Evolutionary conservation across 30 jellyfish, hydroid and myxozoan genomes (phyloP), one percentile per base, ranked within the genome.

Genomic region (Hydractinia echinata): DNA sequence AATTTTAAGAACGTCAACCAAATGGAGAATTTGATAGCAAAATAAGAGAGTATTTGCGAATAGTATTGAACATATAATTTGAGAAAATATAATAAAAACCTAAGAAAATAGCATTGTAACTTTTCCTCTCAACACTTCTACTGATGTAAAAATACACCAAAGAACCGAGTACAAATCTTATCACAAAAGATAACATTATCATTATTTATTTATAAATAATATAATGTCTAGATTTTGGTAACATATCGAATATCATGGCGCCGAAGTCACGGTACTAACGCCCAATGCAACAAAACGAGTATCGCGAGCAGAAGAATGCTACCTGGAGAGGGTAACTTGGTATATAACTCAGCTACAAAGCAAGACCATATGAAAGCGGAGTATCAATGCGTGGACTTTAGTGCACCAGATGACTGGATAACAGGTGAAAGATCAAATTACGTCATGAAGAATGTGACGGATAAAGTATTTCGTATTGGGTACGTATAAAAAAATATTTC

Each of bases 241-340:
- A 64, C 74, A 13, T 64, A 64, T 64, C 74, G 74, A 7, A 64
- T 64, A 7, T 64, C 74, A 7, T 64, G 74, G 74, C 19, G 74
- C 5, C 74, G 74, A 64, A 64, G 74, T 64, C 39, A 44, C 39
- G 74, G 74, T 1, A n/a, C 74, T n/a, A 44, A 64, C 18, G 16
- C 10, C 39, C 18, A 64, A 6, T 64, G 74, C 18, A 64, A 64
- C 16, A n/a, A 44, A 7, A 51, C 74, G 4, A 51, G 51, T 4
- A 13, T 64, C 7, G 19, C 74, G 1, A 64, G 18, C 16, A 44
- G 74, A 7, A 64, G 8, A 6, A 44, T 64, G 74, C 18, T 64
- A 64, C 10, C 74, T 13, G 74, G 74, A 7, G 74, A 64, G 39
- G 74, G 74, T 4, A 51, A 6, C 9, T 13, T 64, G 16, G 74